Evolutionary conservation across 2,113 vertebrate species (phyloP).

Genomic region (Myotis lucifugus): DNA sequence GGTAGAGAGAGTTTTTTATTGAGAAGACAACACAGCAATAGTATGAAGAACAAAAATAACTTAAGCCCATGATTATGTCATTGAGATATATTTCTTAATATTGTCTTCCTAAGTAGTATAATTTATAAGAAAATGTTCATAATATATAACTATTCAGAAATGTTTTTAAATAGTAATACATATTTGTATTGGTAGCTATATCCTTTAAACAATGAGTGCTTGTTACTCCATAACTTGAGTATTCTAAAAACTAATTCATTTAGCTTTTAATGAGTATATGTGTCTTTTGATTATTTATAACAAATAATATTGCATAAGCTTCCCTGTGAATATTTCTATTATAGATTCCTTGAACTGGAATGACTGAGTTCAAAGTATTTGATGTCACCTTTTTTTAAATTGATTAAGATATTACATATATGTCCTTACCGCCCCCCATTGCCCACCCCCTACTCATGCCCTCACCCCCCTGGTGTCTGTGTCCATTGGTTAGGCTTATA

Average conservation of each 20-base stretch:
- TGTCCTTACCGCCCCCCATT: too few species aligned
- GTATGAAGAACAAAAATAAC: background rate
- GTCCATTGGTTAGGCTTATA: too few species aligned
- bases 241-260: background rate
- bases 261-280: background rate
- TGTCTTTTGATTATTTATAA: background rate
- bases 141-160: background rate
- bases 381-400: background rate
- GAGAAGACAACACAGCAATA: background rate
- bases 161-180: background rate
- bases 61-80: background rate
- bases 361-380: background rate
- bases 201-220: background rate
- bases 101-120: background rate
- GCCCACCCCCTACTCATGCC: too few species aligned
- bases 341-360: background rate
- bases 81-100: constrained; percentile 5
- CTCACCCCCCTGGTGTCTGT: too few species aligned
- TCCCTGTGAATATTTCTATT: background rate
- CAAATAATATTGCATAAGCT: background rate
- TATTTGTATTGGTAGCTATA: background rate
- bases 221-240: background rate
- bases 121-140: background rate
- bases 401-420: too few species aligned
- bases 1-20: background rate